These are phyloP conservation scores for Luperina testacea DNA, from an alignment of 2,888 invertebrate genomes.

Conservation along the genomic window DNA sequence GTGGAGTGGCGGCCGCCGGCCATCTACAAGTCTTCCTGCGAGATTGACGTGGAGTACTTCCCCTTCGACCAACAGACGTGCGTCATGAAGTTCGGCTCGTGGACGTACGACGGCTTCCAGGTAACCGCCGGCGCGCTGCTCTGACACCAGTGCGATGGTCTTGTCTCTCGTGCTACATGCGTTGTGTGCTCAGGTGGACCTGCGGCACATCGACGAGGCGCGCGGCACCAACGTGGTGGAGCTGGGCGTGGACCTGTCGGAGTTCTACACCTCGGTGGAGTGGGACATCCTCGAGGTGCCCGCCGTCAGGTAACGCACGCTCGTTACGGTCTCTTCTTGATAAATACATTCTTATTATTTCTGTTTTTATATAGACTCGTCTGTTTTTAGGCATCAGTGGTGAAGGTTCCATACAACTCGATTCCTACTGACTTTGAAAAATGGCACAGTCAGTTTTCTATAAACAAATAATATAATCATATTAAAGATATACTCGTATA, in stretches of 20 bases:
- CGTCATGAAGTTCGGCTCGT: constrained; percentile 97
- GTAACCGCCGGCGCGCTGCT: constrained; percentile 80
- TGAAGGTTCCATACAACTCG: too few species aligned
- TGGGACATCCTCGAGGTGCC: constrained; percentile 99
- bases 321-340: too few species aligned
- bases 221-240: constrained; percentile 96
- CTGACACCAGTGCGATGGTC: background rate
- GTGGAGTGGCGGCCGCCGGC: constrained; percentile 99
- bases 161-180: constrained; percentile 1
- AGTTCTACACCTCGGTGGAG: constrained; percentile 99
- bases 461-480: too few species aligned
- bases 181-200: constrained; percentile 92
- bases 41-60: constrained; percentile 97
- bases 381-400: too few species aligned
- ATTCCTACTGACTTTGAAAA: too few species aligned
- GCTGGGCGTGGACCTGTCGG: constrained; percentile 98
- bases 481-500: too few species aligned
- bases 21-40: constrained; percentile 98
- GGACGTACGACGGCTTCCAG: constrained; percentile 99
- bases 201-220: constrained; percentile 97
- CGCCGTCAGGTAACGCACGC: constrained; percentile 93
- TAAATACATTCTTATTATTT: background rate
- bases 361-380: background rate
- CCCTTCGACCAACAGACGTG: constrained; percentile 98
- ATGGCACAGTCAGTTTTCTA: too few species aligned